Base-by-base conservation (phyloP, 2,797 vertebrate genomes). In the Rhinophrynus dorsalis region DNA sequence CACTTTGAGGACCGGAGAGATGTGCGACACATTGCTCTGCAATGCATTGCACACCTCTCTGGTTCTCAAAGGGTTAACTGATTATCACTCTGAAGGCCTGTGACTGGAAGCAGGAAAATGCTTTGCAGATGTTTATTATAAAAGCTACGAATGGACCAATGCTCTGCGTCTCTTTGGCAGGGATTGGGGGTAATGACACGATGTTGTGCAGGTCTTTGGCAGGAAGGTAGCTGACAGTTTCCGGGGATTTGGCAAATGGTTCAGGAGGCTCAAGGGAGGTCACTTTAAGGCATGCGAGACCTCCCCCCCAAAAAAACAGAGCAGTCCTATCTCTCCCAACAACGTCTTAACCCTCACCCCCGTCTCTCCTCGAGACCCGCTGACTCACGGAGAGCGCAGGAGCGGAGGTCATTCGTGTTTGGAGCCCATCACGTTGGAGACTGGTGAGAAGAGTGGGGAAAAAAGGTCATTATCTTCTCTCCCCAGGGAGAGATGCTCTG, bases 231-330 rank as follows among this genome's bases (percentile, higher is more conserved):
- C 45, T 69, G 13, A 27, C n/a, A 69, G 66, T 68, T 68, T 26
- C 20, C 12, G 45, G 42, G 47, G 30, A 20, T 59, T 73, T 73
- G 62, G 70, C 62, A 60, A n/a, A 73, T 45, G 55, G 24, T 54
- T 64, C 30, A 35, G 47, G 62, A 40, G 27, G 26, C 52, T 66
- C 59, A 11, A 42, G 62, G 55, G 70, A 66, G 70, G 55, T 73
- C 70, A 73, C 62, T 73, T 66, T 73, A 73, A 73, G 70, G 70
- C 70, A 73, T 73, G 70, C 70, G 55, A 73, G 70, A 66, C 62
- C 70, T 52, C 70, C 61, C 33, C 44, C 58, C n/a, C n/a, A n/a
- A n/a, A n/a, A n/a, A n/a, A 44, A 58, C 17, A 5, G 35, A 73
- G 62, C 61, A 65, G 69, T 66, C 69, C 44, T n/a, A n/a, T 35